Evolutionary conservation across 2,113 vertebrate genomes (phyloP).

Genomic region (Prunella himalayana): DNA sequence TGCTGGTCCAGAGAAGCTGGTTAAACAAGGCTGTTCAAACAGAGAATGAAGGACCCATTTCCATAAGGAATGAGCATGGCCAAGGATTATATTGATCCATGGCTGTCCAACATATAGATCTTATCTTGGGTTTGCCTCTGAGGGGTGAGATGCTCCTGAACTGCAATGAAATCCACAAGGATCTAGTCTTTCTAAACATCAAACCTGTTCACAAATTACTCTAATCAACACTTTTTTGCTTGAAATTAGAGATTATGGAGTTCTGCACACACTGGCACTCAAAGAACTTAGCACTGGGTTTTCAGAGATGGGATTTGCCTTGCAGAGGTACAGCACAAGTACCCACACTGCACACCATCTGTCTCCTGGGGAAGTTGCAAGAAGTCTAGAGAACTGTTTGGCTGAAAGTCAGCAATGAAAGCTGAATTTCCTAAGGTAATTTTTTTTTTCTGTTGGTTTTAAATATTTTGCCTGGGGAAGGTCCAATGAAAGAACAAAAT

Average conservation of each 20-base stretch:
- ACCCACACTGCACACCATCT: not conserved
- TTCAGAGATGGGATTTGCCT: not conserved
- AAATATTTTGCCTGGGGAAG: not conserved
- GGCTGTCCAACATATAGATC: not conserved
- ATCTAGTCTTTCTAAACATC: not conserved
- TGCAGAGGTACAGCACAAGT: not conserved
- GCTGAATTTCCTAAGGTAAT: not conserved
- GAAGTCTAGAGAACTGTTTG: not conserved
- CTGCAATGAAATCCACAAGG: not conserved
- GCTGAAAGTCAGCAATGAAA: not conserved
- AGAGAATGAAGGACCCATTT: not conserved
- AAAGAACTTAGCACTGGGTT: not conserved
- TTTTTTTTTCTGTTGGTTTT: not conserved
- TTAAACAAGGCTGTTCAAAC: not conserved
- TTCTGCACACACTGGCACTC: not conserved
- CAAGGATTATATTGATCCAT: not conserved
- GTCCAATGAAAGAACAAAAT: not conserved
- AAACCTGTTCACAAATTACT: not conserved
- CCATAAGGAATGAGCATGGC: not conserved
- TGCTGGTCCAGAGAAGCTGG: not conserved
- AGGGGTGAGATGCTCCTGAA: not conserved
- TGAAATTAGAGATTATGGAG: not conserved
- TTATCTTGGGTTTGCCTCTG: not conserved
- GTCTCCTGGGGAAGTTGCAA: not conserved
- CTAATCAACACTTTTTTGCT: not conserved